These are phyloP conservation scores for Tricholaema leucomelas DNA, from an alignment of 2,113 vertebrate species.

Conservation along the genomic window DNA sequence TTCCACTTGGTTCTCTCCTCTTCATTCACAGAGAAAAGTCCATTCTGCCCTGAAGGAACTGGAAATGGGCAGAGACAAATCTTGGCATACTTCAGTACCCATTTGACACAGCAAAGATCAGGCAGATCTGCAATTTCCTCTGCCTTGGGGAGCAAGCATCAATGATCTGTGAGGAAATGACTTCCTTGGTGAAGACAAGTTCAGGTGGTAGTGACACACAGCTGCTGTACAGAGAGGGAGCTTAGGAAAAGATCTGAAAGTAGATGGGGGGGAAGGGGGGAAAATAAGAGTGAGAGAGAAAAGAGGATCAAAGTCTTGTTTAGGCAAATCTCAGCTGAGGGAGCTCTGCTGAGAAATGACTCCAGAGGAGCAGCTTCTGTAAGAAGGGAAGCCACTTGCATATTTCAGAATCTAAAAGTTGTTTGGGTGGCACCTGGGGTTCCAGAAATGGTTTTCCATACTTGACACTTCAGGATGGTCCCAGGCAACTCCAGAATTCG, in stretches of 20 bases:
- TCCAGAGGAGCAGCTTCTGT: background rate
- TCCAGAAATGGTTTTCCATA: background rate
- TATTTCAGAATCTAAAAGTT: background rate
- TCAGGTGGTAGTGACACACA: background rate
- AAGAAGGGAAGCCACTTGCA: background rate
- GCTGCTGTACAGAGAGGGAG: background rate
- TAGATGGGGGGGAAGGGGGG: background rate
- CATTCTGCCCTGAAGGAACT: conserved; percentile 20
- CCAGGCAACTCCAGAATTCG: background rate
- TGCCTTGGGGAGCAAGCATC: background rate
- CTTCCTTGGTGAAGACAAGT: background rate
- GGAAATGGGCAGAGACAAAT: background rate
- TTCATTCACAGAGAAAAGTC: conserved; percentile 1
- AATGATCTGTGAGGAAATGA: background rate
- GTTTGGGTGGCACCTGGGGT: background rate
- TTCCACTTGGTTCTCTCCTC: background rate
- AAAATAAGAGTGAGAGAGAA: too few relatives aligned
- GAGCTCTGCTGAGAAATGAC: background rate
- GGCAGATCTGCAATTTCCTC: background rate
- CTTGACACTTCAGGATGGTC: background rate
- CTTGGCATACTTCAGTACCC: background rate
- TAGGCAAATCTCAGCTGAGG: background rate
- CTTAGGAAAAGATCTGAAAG: background rate
- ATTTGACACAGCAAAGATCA: background rate
- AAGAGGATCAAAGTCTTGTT: background rate